Evolutionary conservation across 2,888 invertebrate genomes (phyloP).

Genomic region (Scrobipalpa costella): DNA sequence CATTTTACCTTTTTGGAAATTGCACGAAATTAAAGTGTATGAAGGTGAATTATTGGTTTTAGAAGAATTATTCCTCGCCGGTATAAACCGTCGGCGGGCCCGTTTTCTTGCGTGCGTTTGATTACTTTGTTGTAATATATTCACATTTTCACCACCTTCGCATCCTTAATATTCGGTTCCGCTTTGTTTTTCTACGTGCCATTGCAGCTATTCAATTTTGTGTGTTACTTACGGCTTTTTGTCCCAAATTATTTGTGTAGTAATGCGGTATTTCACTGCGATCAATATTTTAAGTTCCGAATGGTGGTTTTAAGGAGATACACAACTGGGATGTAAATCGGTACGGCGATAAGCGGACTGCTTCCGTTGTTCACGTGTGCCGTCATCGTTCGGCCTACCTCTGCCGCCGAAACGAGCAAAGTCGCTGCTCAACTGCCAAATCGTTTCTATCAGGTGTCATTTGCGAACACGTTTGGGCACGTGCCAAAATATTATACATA

Average conservation of each 20-base stretch:
- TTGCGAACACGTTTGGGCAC: constrained; percentile 51
- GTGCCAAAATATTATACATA: constrained; percentile 50
- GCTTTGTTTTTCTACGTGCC: constrained; percentile 50
- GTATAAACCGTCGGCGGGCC: constrained; percentile 50
- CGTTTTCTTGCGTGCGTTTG: constrained; percentile 76
- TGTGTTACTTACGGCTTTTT: constrained; percentile 23
- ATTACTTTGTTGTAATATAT: constrained; percentile 75
- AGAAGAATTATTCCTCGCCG: constrained; percentile 63
- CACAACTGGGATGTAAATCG: not conserved
- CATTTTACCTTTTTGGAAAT: constrained; percentile 56
- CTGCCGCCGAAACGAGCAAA: constrained; percentile 43
- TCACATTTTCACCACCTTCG: constrained; percentile 77
- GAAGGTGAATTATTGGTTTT: constrained; percentile 75
- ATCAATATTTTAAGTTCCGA: not conserved
- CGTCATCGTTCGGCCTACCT: constrained; percentile 39
- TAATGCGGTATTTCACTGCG: constrained; percentile 1
- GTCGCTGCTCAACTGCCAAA: constrained; percentile 51
- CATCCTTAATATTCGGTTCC: constrained; percentile 70
- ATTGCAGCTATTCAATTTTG: constrained; percentile 36
- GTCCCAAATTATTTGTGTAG: constrained; percentile 26
- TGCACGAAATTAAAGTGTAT: constrained; percentile 70
- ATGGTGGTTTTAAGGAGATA: not conserved
- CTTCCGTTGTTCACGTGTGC: constrained; percentile 43
- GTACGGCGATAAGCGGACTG: constrained; percentile 42
- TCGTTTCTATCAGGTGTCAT: constrained; percentile 52